Base-by-base conservation (phyloP, 2,888 invertebrate species). In the Spisula subtruncata region DNA sequence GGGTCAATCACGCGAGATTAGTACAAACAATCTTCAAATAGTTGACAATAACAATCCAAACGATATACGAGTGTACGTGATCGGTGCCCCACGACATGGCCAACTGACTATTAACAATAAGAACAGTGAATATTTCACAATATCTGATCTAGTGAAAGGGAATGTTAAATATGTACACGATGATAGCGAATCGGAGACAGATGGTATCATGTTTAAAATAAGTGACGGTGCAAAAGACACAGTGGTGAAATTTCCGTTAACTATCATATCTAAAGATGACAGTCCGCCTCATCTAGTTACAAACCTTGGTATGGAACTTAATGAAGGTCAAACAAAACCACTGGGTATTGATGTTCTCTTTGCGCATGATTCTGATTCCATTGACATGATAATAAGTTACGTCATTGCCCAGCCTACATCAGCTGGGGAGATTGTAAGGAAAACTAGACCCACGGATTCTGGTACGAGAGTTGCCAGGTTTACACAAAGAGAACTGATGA, bases 211-310 rank as follows among this genome's bases (percentile, higher is more conserved):
- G 81, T 90, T 97, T 12, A 90, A 96, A 82, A 95, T 97, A 48
- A 96, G 94, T 86, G 97, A 97, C 90, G 96, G 96, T 0, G 87
- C 92, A 18, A 94, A 95, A 83, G 95, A 96, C 10, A 95, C 96
- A 12, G 92, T 95, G 29, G 93, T 95, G n/a, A 96, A 95, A 80
- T 95, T 96, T 89, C 96, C 96, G 16, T 95, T 97, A 75, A 95
- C 93, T 81, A 95, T 97, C 81, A 95, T 97, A 75, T 96, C 96
- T 14, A 95, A 96, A 91, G 97, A 97, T 92, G 96, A 97, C 92
- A 96, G 95, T 32, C 94, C 96, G 16, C 97, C 97, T 5, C 95
- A 95, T 80, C 89, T 97, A 83, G 92, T 96, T 14, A 95, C 95
- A 85, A 96, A 96, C 91, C 88, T 96, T 2, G 96, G 96, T 0